Base-by-base conservation (phyloP, 1,140 invertebrate species). In the Tetraneura akinire region DNA sequence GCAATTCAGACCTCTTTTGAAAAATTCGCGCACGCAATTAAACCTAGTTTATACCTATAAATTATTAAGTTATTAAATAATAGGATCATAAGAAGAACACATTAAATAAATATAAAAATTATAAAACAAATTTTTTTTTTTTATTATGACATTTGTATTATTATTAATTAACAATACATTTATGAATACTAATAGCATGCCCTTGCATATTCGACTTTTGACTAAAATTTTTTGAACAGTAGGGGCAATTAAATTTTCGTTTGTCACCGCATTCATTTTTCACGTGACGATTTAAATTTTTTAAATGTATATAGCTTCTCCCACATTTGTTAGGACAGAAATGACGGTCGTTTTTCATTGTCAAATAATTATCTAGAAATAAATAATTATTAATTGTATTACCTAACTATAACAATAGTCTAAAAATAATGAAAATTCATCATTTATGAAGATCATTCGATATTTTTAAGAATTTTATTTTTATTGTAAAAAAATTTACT, bases 201-300 rank as follows among this genome's bases (percentile, higher is more conserved):
- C 57, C 80, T 60, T 83, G 85, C 2, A 87, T 80, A 68, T 86
- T 62, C 14, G 62, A 60, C 87, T 93, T 86, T 78, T 85, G 84
- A n/a, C 66, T 80, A 47, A 80, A 82, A 71, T 60, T 32, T 18
- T 32, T 73, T 29, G 23, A 21, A 32, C 70, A 73, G 32, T 9
- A 73, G 0, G 49, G 70, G 26, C 70, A 73, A 13, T 55, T 37
- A 29, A 66, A 74, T 53, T 0, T 49, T 14, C 74, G 26, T 9
- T 16, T 32, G 16, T 53, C 42, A 9, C 80, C 80, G 53, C 80
- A 81, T 37, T 73, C 49, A 13, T 73, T 53, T 53, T 32, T 55
- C 0, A 73, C 5, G n/a, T 73, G 70, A 32, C 49, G 18, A 9
- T 73, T 53, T 53, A 53, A 51, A 5, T n/a, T 53, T 0, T 32